Evolutionary conservation across 2,797 vertebrate species (phyloP).

Genomic region (Cryptoblepharus egeriae): DNA sequence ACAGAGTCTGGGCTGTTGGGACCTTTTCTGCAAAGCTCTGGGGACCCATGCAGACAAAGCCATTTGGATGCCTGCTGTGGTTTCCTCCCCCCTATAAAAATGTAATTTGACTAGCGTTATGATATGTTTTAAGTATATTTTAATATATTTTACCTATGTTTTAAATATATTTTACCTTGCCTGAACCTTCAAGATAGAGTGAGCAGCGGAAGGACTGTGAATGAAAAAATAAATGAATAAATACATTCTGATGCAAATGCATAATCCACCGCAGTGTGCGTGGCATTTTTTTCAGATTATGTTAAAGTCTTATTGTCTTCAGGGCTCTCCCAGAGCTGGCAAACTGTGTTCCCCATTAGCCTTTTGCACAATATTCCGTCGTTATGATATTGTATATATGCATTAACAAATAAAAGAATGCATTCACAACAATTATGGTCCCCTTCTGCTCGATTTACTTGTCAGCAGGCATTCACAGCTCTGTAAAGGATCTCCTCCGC

Average conservation of each 20-base stretch:
- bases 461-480: constrained; percentile 65
- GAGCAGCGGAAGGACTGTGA: neutral
- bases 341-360: constrained; percentile 58
- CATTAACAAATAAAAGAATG: constrained; percentile 67
- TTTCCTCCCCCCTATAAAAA: neutral
- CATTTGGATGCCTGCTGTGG: neutral
- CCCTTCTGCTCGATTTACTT: constrained; percentile 71
- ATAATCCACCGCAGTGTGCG: constrained; percentile 1
- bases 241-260: neutral
- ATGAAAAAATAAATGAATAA: neutral
- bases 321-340: constrained; percentile 61
- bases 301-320: constrained; percentile 39
- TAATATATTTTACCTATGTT: neutral
- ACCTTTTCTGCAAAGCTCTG: neutral
- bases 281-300: constrained; percentile 1
- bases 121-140: neutral
- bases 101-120: neutral
- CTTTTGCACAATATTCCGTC: constrained; percentile 57
- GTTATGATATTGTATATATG: constrained; percentile 66
- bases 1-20: too few relatives aligned
- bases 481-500: constrained; percentile 65
- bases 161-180: neutral
- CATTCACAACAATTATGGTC: constrained; percentile 66
- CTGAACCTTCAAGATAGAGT: neutral
- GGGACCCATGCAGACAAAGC: neutral